phyloP scores from a whole-genome alignment of 2,797 vertebrate species.

The Clarias platycephalus region DNA sequence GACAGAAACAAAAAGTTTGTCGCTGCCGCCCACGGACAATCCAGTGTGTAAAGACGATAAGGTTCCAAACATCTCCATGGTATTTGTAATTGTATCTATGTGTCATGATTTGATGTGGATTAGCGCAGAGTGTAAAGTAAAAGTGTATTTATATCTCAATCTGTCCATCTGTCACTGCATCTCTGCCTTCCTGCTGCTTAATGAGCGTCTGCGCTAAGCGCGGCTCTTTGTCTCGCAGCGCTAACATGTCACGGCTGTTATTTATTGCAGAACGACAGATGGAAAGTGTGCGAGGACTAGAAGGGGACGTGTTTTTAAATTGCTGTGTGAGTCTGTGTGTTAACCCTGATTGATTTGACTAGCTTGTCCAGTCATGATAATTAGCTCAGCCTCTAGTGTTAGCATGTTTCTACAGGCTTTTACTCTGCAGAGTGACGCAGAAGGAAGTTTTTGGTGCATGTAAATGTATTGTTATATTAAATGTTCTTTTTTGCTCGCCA shows the following conservation, averaged over 20 bases:
- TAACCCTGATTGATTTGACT: neutral
- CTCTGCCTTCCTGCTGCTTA: constrained; percentile 17
- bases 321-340: neutral
- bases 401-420: neutral
- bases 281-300: neutral
- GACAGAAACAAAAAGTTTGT: neutral
- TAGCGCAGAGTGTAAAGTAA: neutral
- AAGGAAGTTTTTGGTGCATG: neutral
- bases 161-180: constrained; percentile 22
- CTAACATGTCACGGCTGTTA: neutral
- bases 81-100: neutral
- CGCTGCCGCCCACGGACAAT: neutral
- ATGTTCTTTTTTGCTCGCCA: neutral
- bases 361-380: neutral
- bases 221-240: neutral
- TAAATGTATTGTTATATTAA: neutral
- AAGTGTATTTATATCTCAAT: constrained; percentile 8
- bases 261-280: constrained; percentile 9
- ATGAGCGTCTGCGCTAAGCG: constrained; percentile 1
- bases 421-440: neutral
- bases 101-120: neutral
- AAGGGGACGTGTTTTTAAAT: neutral
- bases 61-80: neutral
- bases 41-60: neutral
- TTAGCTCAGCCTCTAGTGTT: neutral